A percentile compares a stretch with the other conserved stretches of the same genome.
These are phyloP conservation scores for Argyrosomus regius DNA, from an alignment of 2,797 vertebrate species.

Conservation along the genomic window DNA sequence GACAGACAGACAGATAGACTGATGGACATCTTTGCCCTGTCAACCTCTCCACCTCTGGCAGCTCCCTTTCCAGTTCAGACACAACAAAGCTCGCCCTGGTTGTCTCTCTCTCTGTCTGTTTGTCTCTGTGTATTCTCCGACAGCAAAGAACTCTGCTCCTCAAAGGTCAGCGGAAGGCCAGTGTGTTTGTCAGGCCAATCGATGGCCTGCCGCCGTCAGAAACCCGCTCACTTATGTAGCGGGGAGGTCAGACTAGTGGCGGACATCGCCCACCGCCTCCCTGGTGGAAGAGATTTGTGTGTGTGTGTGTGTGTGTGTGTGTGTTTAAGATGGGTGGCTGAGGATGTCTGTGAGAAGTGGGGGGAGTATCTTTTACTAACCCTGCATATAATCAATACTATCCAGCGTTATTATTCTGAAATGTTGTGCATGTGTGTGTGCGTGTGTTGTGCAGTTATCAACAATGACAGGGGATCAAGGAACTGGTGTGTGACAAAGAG, in stretches of 20 bases:
- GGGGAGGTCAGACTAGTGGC: slow-evolving; percentile 63
- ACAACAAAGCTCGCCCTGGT: slow-evolving; percentile 41
- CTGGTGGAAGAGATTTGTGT: slow-evolving; percentile 69
- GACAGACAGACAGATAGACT: slow-evolving; percentile 26
- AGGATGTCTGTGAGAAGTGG: slow-evolving; percentile 73
- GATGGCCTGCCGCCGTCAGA: slow-evolving; percentile 81
- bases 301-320: slow-evolving; percentile 19
- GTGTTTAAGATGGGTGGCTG: slow-evolving; percentile 33
- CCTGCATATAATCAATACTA: slow-evolving; percentile 89
- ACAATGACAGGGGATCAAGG: slow-evolving; percentile 85
- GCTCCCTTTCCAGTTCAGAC: slow-evolving; percentile 47
- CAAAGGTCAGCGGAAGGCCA: slow-evolving; percentile 85
- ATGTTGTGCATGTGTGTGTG: slow-evolving; percentile 47
- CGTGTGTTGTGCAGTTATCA: slow-evolving; percentile 72
- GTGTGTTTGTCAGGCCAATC: slow-evolving; percentile 87
- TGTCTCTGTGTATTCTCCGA: slow-evolving; percentile 41
- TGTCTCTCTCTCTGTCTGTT: slow-evolving; percentile 31
- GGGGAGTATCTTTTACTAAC: slow-evolving; percentile 87
- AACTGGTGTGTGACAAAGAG: slow-evolving; percentile 88
- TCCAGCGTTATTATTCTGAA: slow-evolving; percentile 87
- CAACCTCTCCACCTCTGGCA: slow-evolving; percentile 30
- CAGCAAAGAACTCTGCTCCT: slow-evolving; percentile 54
- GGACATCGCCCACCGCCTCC: slow-evolving; percentile 65
- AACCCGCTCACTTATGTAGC: slow-evolving; percentile 87
- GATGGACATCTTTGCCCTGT: slow-evolving; percentile 56